Conservation (phyloP, 2,888 invertebrate species). For the Oscheius sp. region DNA sequence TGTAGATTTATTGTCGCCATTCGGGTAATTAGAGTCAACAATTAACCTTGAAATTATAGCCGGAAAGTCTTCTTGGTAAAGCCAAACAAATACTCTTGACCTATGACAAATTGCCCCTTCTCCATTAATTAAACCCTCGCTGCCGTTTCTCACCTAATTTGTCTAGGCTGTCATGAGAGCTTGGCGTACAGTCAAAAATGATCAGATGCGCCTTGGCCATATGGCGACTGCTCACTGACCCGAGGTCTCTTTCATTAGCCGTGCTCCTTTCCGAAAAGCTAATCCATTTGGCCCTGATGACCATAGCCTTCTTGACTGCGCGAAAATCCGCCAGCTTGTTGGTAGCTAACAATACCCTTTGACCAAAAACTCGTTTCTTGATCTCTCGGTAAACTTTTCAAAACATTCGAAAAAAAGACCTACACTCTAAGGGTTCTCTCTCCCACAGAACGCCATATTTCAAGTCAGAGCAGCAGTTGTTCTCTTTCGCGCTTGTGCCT, state of each 20-base stretch:
- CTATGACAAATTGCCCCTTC: neutral
- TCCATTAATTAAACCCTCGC: neutral
- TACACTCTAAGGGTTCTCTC: neutral
- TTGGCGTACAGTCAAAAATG: constrained; percentile 8
- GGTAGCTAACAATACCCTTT: too few relatives aligned
- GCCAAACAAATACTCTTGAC: neutral
- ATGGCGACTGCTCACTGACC: constrained; percentile 28
- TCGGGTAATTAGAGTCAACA: too few relatives aligned
- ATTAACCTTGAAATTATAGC: too few relatives aligned
- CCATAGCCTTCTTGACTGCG: constrained; percentile 26
- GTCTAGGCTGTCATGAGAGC: constrained; percentile 13
- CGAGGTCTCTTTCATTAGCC: constrained; percentile 26
- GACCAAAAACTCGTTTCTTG: neutral
- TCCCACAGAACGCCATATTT: neutral
- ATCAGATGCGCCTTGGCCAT: constrained; percentile 24
- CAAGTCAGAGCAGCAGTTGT: neutral
- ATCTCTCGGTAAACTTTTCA: neutral
- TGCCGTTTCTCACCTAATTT: constrained; percentile 4
- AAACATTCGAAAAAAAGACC: neutral
- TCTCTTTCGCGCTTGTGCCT: neutral
- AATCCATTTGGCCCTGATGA: constrained; percentile 29
- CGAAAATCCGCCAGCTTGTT: constrained; percentile 18
- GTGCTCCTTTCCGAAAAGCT: constrained; percentile 24
- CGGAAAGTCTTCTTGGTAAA: neutral
- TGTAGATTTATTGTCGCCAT: too few relatives aligned